Base-by-base conservation (phyloP, 1,140 invertebrate species). In the Drosophila bocqueti region DNA sequence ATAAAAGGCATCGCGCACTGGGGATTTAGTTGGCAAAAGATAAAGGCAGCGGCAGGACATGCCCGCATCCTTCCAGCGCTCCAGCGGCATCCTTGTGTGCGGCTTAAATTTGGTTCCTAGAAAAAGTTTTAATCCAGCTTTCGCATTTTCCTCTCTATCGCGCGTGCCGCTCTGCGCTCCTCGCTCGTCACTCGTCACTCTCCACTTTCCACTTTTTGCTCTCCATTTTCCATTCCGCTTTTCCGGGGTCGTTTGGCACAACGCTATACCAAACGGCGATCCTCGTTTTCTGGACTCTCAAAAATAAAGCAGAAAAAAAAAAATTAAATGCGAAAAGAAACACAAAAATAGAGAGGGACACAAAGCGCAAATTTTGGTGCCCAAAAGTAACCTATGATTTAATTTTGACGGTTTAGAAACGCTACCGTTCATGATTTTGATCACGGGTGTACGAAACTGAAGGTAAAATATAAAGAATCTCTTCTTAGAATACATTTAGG, bases 71-170 rank as follows among this genome's bases (percentile, higher is more conserved):
- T 36, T 62, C 58, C 47, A 58, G n/a, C 40, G 38, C 52, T 31
- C 42, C 21, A 49, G 47, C 47, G 55, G 54, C 75, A 78, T 74
- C 63, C 73, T 64, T 76, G 76, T 86, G 65, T 86, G 83, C 62
- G 85, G 81, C 81, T 87, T 87, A 77, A 87, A 87, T 89, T 87
- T 83, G 68, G 72, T 83, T 81, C 64, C 68, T 87, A 87, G 81
- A 66, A 79, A 83, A 87, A 84, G 62, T 87, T 87, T 84, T 87
- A 87, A 87, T 87, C 85, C 84, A 73, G 85, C 84, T 84, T 84
- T 90, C 79, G 73, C 66, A 75, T 61, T 72, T 73, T 61, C 54
- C 50, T 59, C 50, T 29, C 47, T 29, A 11, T 50, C 47, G 47
- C 24, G 16, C 26, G 47, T 50, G 47, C 59, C 63, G 31, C 24